These are phyloP conservation scores for Palythoa grandiflora DNA, from an alignment of 92 coral and sea anemone species.

Conservation along the genomic window DNA sequence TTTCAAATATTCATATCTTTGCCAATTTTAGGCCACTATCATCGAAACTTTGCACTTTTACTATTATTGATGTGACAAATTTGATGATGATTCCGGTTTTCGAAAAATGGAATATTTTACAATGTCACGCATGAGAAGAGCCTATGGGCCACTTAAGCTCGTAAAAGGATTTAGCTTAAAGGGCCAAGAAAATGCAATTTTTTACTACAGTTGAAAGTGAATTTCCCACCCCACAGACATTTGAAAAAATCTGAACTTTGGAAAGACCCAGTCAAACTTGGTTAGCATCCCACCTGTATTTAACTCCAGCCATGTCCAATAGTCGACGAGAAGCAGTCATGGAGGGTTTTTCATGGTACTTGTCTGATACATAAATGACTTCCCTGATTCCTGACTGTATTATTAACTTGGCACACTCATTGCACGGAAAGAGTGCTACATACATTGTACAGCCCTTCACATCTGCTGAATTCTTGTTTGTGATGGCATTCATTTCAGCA, in stretches of 20 bases:
- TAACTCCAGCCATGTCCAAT: conserved; percentile 86
- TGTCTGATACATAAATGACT: conserved; percentile 89
- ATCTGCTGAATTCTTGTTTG: conserved; percentile 94
- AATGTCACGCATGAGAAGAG: too few relatives aligned
- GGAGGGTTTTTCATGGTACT: conserved; percentile 85
- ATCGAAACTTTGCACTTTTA: too few relatives aligned
- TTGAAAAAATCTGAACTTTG: not conserved
- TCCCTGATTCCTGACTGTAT: conserved; percentile 93
- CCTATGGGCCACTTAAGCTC: too few relatives aligned
- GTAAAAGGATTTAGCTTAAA: too few relatives aligned
- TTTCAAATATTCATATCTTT: too few relatives aligned
- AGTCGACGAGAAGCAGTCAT: conserved; percentile 91
- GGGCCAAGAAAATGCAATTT: too few relatives aligned
- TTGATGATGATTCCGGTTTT: too few relatives aligned
- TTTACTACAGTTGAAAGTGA: too few relatives aligned
- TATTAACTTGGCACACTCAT: conserved; percentile 93
- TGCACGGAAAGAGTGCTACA: conserved; percentile 97
- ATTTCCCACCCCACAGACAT: too few relatives aligned
- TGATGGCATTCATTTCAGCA: conserved; percentile 99
- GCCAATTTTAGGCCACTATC: too few relatives aligned
- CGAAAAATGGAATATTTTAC: too few relatives aligned
- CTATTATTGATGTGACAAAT: too few relatives aligned
- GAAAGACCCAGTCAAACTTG: not conserved
- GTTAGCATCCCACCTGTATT: conserved; percentile 71
- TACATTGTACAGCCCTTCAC: conserved; percentile 90